Conservation (phyloP, 2,113 vertebrate genomes). For the Herpetotheres cachinnans region DNA sequence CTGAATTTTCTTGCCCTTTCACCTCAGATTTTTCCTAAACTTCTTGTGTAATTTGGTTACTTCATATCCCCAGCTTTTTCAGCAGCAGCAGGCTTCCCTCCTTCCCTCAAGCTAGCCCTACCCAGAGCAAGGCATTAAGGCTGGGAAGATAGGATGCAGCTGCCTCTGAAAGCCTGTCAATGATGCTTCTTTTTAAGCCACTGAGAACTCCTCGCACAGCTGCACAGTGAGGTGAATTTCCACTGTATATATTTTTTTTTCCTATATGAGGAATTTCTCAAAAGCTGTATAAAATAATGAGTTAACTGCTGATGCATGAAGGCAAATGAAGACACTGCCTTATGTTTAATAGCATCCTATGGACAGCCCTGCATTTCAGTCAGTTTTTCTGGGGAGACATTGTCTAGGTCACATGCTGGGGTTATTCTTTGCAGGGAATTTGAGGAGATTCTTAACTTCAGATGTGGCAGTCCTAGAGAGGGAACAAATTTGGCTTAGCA, state of each 20-base stretch:
- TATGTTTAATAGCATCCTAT: neutral
- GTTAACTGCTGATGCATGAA: conserved; percentile 30
- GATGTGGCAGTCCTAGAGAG: neutral
- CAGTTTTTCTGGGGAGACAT: neutral
- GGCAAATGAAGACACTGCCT: neutral
- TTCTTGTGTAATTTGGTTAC: neutral
- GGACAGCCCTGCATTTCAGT: neutral
- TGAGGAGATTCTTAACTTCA: neutral
- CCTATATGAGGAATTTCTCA: conserved; percentile 7
- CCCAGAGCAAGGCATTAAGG: neutral
- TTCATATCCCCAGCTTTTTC: neutral
- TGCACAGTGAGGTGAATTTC: conserved; percentile 43
- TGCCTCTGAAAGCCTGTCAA: conserved; percentile 47
- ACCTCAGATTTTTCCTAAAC: neutral
- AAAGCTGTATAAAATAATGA: conserved; percentile 31
- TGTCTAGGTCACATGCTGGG: neutral
- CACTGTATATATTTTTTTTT: neutral
- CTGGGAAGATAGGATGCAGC: conserved; percentile 53
- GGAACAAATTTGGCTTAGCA: neutral
- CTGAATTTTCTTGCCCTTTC: neutral
- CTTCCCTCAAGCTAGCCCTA: neutral
- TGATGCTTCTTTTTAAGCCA: conserved; percentile 52
- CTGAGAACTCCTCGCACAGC: conserved; percentile 37
- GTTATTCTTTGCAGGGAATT: neutral
- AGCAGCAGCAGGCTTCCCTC: neutral